Percentiles rank a stretch among this genome's conserved stretches.
These are phyloP conservation scores for Umimayanthus chanpuru DNA, from an alignment of 92 coral and sea anemone species.

Conservation along the genomic window DNA sequence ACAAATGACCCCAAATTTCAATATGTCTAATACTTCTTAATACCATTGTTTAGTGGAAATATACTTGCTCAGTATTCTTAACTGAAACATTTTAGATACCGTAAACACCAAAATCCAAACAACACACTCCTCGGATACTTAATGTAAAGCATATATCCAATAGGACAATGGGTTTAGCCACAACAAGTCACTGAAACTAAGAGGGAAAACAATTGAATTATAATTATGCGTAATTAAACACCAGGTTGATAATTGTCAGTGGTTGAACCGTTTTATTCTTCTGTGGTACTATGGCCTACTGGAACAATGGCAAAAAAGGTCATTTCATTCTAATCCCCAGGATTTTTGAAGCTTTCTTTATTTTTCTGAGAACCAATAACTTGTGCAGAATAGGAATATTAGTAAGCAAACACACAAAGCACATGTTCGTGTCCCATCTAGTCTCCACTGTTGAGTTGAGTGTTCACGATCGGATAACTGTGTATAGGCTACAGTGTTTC, in stretches of 20 bases:
- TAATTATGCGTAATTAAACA: neutral
- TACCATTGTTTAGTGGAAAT: neutral
- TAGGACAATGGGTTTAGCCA: neutral
- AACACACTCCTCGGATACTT: too few species aligned
- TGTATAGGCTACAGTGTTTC: too few species aligned
- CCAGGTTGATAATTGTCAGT: neutral
- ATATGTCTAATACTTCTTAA: neutral
- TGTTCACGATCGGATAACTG: too few species aligned
- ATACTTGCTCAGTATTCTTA: too few species aligned
- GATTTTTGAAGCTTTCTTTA: neutral
- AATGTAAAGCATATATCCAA: neutral
- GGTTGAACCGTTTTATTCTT: neutral
- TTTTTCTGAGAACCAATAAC: neutral
- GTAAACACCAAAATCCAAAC: neutral
- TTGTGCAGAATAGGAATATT: neutral
- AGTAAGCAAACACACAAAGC: too few species aligned
- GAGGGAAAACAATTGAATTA: neutral
- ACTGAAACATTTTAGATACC: neutral
- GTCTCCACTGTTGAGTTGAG: too few species aligned
- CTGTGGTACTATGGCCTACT: neutral
- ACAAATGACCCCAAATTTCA: too few species aligned
- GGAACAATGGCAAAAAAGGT: neutral
- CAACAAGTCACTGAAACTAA: neutral
- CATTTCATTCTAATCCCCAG: neutral
- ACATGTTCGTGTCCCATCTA: too few species aligned